phyloP scores from a whole-genome alignment of 2,888 invertebrate species.

The Anarsia innoxiella region DNA sequence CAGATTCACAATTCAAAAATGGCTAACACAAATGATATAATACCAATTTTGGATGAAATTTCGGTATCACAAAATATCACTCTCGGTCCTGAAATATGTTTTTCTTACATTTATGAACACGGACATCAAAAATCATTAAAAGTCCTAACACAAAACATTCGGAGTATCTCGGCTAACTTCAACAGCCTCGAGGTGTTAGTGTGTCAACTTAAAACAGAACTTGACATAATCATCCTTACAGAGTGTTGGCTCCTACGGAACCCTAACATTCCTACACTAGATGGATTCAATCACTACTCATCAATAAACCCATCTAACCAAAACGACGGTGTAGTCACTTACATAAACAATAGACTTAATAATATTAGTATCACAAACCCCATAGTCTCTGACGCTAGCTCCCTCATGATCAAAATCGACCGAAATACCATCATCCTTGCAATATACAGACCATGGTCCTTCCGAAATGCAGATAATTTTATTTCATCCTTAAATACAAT shows the following conservation, averaged over 20 bases:
- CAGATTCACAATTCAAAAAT: too few species aligned
- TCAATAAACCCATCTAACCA: constrained; percentile 6
- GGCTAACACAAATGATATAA: too few species aligned
- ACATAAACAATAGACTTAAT: constrained; percentile 8
- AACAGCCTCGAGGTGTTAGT: too few species aligned
- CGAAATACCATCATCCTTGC: constrained; percentile 10
- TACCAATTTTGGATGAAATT: too few species aligned
- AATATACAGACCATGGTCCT: constrained; percentile 19
- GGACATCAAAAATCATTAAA: too few species aligned
- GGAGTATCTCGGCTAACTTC: too few species aligned
- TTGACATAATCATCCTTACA: constrained; percentile 12
- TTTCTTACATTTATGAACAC: too few species aligned
- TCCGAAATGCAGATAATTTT: constrained; percentile 11
- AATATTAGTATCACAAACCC: constrained; percentile 7
- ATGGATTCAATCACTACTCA: constrained; percentile 2
- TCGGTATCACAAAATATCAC: too few species aligned
- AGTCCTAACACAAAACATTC: too few species aligned
- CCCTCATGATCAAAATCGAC: constrained; percentile 9
- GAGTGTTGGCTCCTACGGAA: constrained; percentile 13
- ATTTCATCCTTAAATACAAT: constrained; percentile 14
- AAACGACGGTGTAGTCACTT: constrained; percentile 15
- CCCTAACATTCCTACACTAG: constrained; percentile 5
- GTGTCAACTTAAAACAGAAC: constrained; percentile 1
- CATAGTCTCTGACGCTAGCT: constrained; percentile 10
- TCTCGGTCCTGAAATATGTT: too few species aligned